Percentiles rank a stretch among this genome's conserved stretches.
phyloP scores from a whole-genome alignment of 1,140 invertebrate species.

The Cotesia vestalis region DNA sequence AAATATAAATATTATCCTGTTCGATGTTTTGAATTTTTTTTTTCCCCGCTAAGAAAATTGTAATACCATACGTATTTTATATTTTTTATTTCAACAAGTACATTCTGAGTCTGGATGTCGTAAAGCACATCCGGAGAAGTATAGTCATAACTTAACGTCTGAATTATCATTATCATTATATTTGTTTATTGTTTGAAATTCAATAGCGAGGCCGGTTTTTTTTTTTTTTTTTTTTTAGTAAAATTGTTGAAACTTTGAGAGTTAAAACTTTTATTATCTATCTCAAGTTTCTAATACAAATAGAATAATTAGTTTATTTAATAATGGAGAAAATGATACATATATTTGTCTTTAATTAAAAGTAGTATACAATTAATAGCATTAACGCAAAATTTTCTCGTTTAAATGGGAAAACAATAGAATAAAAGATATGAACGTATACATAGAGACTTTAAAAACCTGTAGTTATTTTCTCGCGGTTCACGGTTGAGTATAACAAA shows the following conservation, averaged over 20 bases:
- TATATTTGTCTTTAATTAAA: too few relatives aligned
- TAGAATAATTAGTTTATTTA: background rate
- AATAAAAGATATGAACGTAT: background rate
- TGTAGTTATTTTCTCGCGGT: constrained; percentile 19
- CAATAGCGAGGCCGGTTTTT: background rate
- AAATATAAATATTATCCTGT: too few relatives aligned
- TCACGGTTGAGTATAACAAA: constrained; percentile 24
- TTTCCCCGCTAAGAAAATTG: background rate
- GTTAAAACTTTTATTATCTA: background rate
- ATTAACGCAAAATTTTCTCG: too few relatives aligned
- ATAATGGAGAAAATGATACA: background rate
- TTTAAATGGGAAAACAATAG: constrained; percentile 4
- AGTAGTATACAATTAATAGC: too few relatives aligned
- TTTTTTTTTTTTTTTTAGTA: background rate
- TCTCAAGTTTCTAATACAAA: background rate
- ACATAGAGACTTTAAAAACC: background rate
- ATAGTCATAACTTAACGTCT: constrained; percentile 3
- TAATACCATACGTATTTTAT: background rate
- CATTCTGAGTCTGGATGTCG: constrained; percentile 1
- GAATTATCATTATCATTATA: background rate
- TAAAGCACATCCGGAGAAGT: constrained; percentile 27
- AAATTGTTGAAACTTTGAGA: background rate
- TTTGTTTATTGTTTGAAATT: background rate
- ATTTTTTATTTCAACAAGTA: background rate
- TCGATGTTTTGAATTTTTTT: background rate